phyloP scores from a whole-genome alignment of 2,888 invertebrate species.

The Dryomyza anilis region DNA sequence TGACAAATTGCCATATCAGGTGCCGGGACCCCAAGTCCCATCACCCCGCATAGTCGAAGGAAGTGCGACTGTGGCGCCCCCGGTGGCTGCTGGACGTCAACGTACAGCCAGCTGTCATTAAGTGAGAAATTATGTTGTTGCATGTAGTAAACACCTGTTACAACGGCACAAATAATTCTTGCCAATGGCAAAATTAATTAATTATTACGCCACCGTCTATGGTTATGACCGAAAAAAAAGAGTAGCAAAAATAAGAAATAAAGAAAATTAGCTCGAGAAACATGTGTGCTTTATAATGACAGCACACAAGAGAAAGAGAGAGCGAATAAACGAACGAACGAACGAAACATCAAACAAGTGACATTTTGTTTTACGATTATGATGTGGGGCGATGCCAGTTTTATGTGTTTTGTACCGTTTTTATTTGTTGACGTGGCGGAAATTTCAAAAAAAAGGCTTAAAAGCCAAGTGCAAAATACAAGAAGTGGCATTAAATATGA shows the following conservation, averaged over 20 bases:
- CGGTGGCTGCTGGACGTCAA: no score
- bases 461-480: no score
- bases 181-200: slow-evolving; percentile 26
- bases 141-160: slow-evolving; percentile 1
- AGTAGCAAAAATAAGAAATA: not conserved
- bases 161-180: not conserved
- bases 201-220: slow-evolving; percentile 7
- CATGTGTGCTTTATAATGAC: no score
- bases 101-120: not conserved
- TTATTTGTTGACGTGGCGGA: no score
- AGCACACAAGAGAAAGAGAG: no score
- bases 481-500: no score
- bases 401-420: no score
- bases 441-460: no score
- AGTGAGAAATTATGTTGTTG: slow-evolving; percentile 14
- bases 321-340: no score
- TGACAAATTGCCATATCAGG: not conserved
- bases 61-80: not conserved
- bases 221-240: not conserved
- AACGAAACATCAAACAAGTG: no score
- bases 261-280: not conserved
- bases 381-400: no score
- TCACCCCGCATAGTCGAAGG: not conserved
- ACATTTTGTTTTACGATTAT: no score
- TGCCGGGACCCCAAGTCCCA: not conserved